Conservation (phyloP, 2,797 vertebrate genomes). For the Sarcophilus harrisii region DNA sequence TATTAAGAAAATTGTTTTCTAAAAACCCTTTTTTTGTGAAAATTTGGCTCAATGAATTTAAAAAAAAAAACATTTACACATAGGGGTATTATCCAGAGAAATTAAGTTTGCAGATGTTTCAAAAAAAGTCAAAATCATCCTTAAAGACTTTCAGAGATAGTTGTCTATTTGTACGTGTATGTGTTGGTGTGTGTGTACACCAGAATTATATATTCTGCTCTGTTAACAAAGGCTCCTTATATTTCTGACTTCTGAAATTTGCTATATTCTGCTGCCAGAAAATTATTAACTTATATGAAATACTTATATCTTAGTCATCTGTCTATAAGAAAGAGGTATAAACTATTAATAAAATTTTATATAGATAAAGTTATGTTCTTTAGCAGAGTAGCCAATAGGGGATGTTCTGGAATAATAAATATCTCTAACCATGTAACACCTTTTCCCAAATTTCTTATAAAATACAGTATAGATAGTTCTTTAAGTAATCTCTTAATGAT, state of each 20-base stretch:
- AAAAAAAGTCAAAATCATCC: not conserved
- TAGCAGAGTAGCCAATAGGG: not conserved
- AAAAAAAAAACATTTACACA: conserved; percentile 25
- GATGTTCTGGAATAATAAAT: conserved; percentile 32
- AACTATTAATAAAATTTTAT: conserved; percentile 54
- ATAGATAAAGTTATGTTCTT: conserved; percentile 54
- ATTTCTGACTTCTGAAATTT: conserved; percentile 57
- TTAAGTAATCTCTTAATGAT: conserved; percentile 68
- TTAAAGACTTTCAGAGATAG: not conserved
- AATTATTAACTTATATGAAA: conserved; percentile 44
- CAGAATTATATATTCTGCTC: not conserved
- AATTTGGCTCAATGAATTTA: not conserved
- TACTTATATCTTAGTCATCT: conserved; percentile 29
- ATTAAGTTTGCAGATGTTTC: not conserved
- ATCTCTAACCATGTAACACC: conserved; percentile 30
- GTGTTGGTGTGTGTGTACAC: too few species aligned
- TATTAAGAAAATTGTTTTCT: conserved; percentile 36
- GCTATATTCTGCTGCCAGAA: conserved; percentile 34
- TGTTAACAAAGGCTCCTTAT: conserved; percentile 44
- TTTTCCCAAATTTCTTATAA: not conserved
- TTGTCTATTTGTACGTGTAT: too few species aligned
- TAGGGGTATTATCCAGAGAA: not conserved
- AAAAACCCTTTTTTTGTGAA: not conserved
- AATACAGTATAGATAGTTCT: conserved; percentile 68
- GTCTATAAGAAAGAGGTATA: not conserved